A percentile compares a stretch with the other conserved stretches of the same genome.
These are phyloP conservation scores for Dendroctonus valens DNA, from an alignment of 1,140 invertebrate species.

Conservation along the genomic window DNA sequence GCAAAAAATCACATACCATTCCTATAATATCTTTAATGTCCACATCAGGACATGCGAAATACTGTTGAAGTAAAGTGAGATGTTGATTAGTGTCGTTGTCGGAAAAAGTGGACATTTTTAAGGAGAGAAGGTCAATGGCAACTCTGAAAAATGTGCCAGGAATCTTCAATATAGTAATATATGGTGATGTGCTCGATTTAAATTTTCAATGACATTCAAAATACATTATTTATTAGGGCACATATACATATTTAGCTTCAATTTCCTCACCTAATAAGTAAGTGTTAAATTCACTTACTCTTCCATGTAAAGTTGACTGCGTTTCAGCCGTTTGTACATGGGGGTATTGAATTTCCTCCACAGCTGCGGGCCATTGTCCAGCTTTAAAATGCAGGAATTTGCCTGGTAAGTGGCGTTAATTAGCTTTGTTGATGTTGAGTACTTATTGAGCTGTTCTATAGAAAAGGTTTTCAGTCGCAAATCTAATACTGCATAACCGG, in stretches of 20 bases:
- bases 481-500: slow-evolving; percentile 67
- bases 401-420: slow-evolving; percentile 70
- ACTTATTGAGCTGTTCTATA: slow-evolving; percentile 53
- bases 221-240: not conserved
- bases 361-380: slow-evolving; percentile 73
- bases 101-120: slow-evolving; percentile 57
- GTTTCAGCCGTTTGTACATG: slow-evolving; percentile 66
- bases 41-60: slow-evolving; percentile 64
- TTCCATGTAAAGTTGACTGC: slow-evolving; percentile 73
- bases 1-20: slow-evolving; percentile 77
- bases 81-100: slow-evolving; percentile 40
- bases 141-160: slow-evolving; percentile 54
- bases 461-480: slow-evolving; percentile 65
- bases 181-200: no score
- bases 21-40: slow-evolving; percentile 78
- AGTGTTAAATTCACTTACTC: slow-evolving; percentile 54
- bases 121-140: slow-evolving; percentile 64
- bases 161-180: no score
- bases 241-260: slow-evolving; percentile 5
- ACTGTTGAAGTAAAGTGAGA: slow-evolving; percentile 62
- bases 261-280: no score
- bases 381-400: slow-evolving; percentile 68
- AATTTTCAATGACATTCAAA: not conserved
- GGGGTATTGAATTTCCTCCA: slow-evolving; percentile 74
- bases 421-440: slow-evolving; percentile 65